phyloP scores from a whole-genome alignment of 2,113 vertebrate species.

The Manacus vitellinus region DNA sequence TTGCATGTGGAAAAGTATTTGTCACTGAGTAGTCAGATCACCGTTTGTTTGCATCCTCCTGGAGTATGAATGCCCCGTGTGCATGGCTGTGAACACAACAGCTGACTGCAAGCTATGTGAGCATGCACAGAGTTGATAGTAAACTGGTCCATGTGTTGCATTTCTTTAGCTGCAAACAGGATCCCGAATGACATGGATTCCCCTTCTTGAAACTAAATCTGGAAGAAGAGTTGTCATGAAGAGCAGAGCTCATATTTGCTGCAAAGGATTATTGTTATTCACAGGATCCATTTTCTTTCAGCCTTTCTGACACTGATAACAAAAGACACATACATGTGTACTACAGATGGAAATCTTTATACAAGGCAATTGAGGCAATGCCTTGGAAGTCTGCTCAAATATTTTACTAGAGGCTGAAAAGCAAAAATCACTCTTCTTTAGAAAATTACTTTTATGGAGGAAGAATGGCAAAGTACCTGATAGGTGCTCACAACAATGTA shows the following conservation, averaged over 20 bases:
- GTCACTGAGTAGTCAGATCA: too few relatives aligned
- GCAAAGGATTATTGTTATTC: not conserved
- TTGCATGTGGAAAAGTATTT: not conserved
- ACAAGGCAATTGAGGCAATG: not conserved
- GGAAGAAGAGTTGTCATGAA: not conserved
- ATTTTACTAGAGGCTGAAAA: not conserved
- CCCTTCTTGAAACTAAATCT: not conserved
- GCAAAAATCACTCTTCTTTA: not conserved
- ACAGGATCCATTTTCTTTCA: not conserved
- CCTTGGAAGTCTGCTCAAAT: not conserved
- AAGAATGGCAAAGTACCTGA: not conserved
- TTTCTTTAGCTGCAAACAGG: not conserved
- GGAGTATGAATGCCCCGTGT: rapidly evolving
- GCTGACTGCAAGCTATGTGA: not conserved
- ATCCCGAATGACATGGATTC: not conserved
- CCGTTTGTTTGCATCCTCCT: not conserved
- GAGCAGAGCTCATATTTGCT: not conserved
- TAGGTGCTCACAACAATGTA: not conserved
- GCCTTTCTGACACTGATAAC: not conserved
- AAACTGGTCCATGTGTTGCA: not conserved
- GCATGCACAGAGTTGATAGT: not conserved
- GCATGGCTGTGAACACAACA: not conserved
- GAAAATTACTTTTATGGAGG: not conserved
- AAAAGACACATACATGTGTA: not conserved
- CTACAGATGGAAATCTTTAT: not conserved